Evolutionary conservation across 2,797 vertebrate species (phyloP).

Genomic region (Sebastes diaconus): DNA sequence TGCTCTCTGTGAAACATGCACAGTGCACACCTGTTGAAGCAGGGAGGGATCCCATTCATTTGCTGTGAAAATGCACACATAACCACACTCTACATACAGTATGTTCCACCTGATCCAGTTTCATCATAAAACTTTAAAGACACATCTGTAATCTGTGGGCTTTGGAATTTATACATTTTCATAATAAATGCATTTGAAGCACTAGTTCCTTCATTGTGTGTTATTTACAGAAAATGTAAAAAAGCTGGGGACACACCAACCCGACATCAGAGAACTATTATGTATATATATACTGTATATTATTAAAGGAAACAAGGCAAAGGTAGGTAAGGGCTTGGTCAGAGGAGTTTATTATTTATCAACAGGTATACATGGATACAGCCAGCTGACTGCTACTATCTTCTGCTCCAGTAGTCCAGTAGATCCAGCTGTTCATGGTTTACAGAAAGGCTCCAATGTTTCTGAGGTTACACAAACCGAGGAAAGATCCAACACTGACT

Average conservation of each 20-base stretch:
- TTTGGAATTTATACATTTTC: constrained; percentile 1
- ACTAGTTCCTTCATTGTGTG: neutral
- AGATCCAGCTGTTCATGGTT: neutral
- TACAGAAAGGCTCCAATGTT: neutral
- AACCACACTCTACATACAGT: neutral
- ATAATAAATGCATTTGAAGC: constrained; percentile 20
- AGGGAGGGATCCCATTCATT: neutral
- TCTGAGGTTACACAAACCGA: neutral
- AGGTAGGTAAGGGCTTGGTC: neutral
- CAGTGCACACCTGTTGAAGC: neutral
- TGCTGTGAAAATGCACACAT: neutral
- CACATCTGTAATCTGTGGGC: neutral
- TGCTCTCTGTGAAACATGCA: neutral
- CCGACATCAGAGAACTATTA: no score
- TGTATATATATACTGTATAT: neutral
- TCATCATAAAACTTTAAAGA: neutral
- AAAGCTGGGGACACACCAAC: no score
- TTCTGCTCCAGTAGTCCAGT: neutral
- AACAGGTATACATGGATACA: neutral
- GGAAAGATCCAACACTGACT: neutral
- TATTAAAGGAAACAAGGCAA: neutral
- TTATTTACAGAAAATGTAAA: neutral
- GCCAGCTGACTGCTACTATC: neutral
- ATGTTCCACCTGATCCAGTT: neutral
- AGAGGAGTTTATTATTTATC: constrained; percentile 6